Base-by-base conservation (phyloP, 2,888 invertebrate species). In the Drosophila nr. perissopoda region DNA sequence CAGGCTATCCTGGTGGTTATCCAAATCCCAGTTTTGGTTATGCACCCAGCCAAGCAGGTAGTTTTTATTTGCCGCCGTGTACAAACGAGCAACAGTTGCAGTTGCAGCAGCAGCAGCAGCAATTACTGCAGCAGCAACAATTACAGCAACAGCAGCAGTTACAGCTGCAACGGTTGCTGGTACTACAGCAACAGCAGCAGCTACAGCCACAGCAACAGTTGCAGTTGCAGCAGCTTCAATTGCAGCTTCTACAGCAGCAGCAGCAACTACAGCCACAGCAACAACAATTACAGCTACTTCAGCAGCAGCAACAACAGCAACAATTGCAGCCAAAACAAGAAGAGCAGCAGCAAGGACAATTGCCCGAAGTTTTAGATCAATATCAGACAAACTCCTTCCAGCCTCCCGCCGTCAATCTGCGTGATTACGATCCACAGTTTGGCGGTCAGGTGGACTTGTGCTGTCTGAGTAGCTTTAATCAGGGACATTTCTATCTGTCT, bases 401-500 rank as follows among this genome's bases (percentile, higher is more conserved):
- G 10, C 74, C 85, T 0, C 72, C 76, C 11, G 40, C 58, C 6
- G 76, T 73, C 3, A 73, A 80, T 0, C 81, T 90, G 54, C 82
- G 79, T 57, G 83, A 83, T n/a, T 76, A 90, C 69, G 76, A 87
- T 61, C 71, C 84, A 6, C 76, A 80, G 61, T 82, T 88, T 51
- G 79, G 81, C 0, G 71, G 74, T 29, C 62, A 83, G 31, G 53
- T 82, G 36, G 92, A 92, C 64, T 82, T 91, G 13, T 94, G 94
- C 75, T 94, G 94, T 76, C 87, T 91, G 18, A 90, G 90, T 40
- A 89, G 80, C 33, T 94, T 94, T 76, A 93, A 91, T 45, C 91
- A 93, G 25, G 93, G 92, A 66, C 92, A 92, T 63, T 94, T 95
- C 81, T 91, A 94, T 40, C 76, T 95, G 3, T 90, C 94, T 1